Evolutionary conservation across 2,113 vertebrate genomes (phyloP).

Genomic region (Semnornis frantzii): DNA sequence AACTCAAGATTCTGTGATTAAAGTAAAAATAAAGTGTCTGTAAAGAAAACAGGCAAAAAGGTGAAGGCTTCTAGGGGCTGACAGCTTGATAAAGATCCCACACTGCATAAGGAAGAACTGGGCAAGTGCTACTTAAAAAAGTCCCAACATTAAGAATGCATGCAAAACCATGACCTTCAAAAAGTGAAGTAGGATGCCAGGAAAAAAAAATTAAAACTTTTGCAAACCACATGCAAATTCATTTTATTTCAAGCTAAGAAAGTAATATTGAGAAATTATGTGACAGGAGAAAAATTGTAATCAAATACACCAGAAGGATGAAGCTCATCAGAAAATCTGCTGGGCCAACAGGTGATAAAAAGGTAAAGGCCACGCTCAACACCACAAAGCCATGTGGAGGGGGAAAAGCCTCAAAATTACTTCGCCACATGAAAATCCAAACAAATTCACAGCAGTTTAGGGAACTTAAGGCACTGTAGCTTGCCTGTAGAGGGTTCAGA

Average conservation of each 20-base stretch:
- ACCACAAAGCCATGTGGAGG: background rate
- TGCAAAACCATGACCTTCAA: background rate
- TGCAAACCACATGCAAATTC: background rate
- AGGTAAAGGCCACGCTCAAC: background rate
- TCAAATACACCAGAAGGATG: background rate
- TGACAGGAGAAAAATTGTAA: background rate
- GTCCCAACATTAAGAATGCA: background rate
- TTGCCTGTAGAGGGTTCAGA: background rate
- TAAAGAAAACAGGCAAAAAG: background rate
- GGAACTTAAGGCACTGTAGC: background rate
- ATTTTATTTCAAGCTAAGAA: background rate
- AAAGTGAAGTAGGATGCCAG: background rate
- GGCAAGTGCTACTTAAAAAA: background rate
- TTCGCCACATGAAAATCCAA: background rate
- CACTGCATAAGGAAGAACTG: rapidly evolving
- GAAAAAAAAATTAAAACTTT: background rate
- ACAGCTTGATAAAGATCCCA: background rate
- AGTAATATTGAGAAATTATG: background rate
- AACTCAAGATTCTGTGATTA: background rate
- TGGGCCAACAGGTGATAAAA: background rate
- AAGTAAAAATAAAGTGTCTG: background rate
- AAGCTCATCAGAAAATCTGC: background rate
- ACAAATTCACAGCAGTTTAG: background rate
- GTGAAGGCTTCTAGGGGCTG: background rate
- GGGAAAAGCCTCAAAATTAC: background rate